phyloP scores from a whole-genome alignment of 2,797 vertebrate genomes.

The Rhinophrynus dorsalis region DNA sequence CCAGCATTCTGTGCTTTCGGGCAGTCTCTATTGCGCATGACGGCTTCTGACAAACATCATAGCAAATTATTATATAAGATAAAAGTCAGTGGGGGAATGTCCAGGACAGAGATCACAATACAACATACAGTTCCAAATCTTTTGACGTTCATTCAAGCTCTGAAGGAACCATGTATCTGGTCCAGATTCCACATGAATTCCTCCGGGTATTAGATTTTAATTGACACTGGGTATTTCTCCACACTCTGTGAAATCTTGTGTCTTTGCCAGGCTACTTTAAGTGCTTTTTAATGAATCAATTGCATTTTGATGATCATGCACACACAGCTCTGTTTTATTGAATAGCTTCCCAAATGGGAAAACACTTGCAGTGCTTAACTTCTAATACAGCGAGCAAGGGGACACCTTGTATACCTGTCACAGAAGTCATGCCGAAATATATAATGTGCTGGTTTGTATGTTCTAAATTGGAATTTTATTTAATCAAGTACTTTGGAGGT shows the following conservation, averaged over 20 bases:
- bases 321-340: constrained; percentile 24
- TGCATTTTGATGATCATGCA: constrained; percentile 42
- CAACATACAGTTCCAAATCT: constrained; percentile 25
- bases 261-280: constrained; percentile 42
- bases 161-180: constrained; percentile 18
- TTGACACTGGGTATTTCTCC: constrained; percentile 31
- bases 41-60: no score
- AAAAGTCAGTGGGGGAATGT: no score
- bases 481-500: no score
- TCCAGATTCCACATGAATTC: constrained; percentile 34
- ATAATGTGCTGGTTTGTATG: no score
- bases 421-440: no score
- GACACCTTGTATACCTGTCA: not conserved
- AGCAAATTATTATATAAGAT: no score
- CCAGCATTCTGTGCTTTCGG: no score
- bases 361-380: constrained; percentile 18
- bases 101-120: constrained; percentile 6
- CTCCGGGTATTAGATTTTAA: constrained; percentile 42
- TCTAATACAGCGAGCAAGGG: not conserved
- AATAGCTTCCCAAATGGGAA: not conserved
- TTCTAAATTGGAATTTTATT: no score
- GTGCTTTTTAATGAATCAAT: constrained; percentile 47
- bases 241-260: constrained; percentile 42
- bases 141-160: constrained; percentile 30
- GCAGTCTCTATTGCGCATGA: no score